Conservation (phyloP, 1,140 invertebrate species). For the Trichonephila inaurata region DNA sequence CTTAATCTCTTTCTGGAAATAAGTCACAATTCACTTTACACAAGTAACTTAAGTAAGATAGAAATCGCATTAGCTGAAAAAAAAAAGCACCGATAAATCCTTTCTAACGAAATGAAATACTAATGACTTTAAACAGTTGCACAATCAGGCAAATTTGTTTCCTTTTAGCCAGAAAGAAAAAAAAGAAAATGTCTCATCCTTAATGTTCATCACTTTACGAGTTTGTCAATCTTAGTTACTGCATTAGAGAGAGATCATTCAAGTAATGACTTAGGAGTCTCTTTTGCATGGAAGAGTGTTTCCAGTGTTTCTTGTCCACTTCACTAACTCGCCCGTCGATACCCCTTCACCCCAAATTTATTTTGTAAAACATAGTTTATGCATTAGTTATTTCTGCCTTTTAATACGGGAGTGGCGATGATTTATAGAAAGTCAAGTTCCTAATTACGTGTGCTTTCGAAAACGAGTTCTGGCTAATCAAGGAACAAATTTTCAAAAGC, state of each 20-base stretch:
- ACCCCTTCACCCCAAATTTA: slow-evolving; percentile 7
- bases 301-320: slow-evolving; percentile 12
- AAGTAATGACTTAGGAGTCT: neutral
- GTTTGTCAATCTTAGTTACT: slow-evolving; percentile 37
- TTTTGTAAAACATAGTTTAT: slow-evolving; percentile 16
- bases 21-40: too few species aligned
- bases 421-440: slow-evolving; percentile 47
- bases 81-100: neutral
- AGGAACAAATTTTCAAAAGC: slow-evolving; percentile 36
- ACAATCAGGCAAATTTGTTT: neutral
- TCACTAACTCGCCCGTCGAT: neutral
- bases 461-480: slow-evolving; percentile 14
- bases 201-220: neutral
- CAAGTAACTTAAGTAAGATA: neutral
- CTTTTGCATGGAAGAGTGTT: neutral
- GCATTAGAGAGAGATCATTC: slow-evolving; percentile 14
- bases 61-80: neutral
- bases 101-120: neutral
- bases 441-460: slow-evolving; percentile 35
- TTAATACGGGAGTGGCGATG: slow-evolving; percentile 19
- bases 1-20: too few species aligned
- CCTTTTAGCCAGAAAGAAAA: neutral
- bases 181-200: neutral
- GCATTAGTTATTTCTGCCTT: slow-evolving; percentile 9
- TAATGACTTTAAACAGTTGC: slow-evolving; percentile 1